Evolutionary conservation across 2,797 vertebrate species (phyloP).

Genomic region (Cacajao melanocephalus): DNA sequence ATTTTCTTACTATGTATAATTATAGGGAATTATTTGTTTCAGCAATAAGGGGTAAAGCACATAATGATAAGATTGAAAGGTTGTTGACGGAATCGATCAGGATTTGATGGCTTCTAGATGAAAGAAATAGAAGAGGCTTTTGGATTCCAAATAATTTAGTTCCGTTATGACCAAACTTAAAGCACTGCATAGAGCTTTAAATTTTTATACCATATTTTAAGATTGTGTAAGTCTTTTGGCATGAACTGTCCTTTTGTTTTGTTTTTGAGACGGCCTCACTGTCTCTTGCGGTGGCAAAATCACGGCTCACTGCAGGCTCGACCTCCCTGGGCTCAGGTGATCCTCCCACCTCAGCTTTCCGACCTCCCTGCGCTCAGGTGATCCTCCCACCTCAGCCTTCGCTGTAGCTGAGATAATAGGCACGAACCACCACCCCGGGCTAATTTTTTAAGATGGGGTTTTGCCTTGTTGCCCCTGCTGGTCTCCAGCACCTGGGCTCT

Average conservation of each 20-base stretch:
- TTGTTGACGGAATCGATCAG: neutral
- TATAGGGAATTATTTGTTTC: neutral
- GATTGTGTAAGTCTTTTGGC: neutral
- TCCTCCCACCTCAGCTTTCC: no score
- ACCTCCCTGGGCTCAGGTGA: no score
- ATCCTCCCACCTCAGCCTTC: no score
- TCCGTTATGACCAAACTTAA: neutral
- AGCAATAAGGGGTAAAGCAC: neutral
- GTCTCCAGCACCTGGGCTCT: no score
- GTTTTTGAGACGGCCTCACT: no score
- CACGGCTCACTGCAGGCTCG: no score
- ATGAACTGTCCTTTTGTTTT: neutral
- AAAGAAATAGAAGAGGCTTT: neutral
- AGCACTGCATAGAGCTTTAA: neutral
- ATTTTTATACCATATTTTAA: neutral
- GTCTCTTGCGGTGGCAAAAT: no score
- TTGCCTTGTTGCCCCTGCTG: no score
- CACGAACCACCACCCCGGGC: no score
- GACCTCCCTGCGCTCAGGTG: no score
- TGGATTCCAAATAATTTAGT: neutral
- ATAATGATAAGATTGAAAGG: slow-evolving; percentile 33
- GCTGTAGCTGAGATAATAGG: no score
- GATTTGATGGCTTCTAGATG: slow-evolving; percentile 46
- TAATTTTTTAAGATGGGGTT: no score
- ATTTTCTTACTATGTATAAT: neutral